phyloP scores from a whole-genome alignment of 2,113 vertebrate species.

The Phoenicopterus ruber region DNA sequence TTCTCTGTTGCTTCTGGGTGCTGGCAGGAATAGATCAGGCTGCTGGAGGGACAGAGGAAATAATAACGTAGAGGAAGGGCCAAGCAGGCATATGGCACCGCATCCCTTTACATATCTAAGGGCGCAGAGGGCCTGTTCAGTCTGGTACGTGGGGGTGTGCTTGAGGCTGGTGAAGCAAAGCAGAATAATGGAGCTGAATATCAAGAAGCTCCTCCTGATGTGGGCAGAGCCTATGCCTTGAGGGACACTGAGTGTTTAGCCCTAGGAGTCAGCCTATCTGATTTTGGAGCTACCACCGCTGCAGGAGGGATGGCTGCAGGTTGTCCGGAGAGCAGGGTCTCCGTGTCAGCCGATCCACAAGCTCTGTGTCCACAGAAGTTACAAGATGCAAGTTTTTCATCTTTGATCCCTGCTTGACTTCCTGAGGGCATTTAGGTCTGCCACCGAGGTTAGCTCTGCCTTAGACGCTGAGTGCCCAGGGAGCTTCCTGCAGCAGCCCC shows the following conservation, averaged over 20 bases:
- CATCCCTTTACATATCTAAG: not conserved
- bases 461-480: not conserved
- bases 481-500: not conserved
- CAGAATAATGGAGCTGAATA: not conserved
- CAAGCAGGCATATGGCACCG: not conserved
- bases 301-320: not conserved
- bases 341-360: fast-evolving
- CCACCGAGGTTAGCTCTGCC: not conserved
- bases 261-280: not conserved
- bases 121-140: not conserved
- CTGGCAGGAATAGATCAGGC: not conserved
- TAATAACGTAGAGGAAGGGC: not conserved
- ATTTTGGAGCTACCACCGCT: not conserved
- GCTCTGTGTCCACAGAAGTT: not conserved
- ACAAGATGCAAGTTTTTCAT: not conserved
- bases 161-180: not conserved
- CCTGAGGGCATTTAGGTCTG: not conserved
- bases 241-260: not conserved
- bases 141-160: not conserved
- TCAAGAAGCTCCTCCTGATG: not conserved
- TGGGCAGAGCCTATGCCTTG: not conserved
- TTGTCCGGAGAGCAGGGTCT: not conserved
- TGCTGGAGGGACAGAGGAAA: not conserved
- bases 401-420: not conserved
- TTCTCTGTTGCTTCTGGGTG: not conserved